phyloP scores from a whole-genome alignment of 2,797 vertebrate genomes.

The Betta splendens region DNA sequence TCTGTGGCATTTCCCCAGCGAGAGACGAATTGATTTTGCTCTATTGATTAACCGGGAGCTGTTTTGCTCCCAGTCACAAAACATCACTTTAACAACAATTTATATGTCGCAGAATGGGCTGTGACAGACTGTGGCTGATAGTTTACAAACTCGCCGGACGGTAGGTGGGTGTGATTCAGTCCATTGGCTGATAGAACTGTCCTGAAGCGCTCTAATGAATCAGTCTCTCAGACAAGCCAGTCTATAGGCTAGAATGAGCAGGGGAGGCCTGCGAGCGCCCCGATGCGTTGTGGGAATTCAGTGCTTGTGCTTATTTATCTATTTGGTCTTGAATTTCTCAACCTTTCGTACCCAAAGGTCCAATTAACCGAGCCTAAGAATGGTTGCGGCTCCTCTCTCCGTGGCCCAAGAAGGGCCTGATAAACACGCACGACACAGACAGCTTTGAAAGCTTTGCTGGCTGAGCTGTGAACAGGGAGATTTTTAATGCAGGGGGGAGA shows the following conservation, averaged over 20 bases:
- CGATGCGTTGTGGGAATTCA: conserved; percentile 65
- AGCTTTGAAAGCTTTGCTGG: conserved; percentile 61
- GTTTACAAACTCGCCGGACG: conserved; percentile 66
- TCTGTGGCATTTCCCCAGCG: conserved; percentile 65
- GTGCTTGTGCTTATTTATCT: conserved; percentile 72
- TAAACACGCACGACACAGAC: conserved; percentile 64
- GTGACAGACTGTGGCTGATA: conserved; percentile 69
- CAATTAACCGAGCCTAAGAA: conserved; percentile 79
- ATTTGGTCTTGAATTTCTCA: conserved; percentile 73
- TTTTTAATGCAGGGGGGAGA: conserved; percentile 57
- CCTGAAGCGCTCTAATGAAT: conserved; percentile 74
- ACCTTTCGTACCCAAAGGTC: conserved; percentile 76
- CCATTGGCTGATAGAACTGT: conserved; percentile 61
- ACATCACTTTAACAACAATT: conserved; percentile 79
- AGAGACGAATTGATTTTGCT: conserved; percentile 71
- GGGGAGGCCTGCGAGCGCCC: conserved; percentile 50
- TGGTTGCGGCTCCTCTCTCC: conserved; percentile 51
- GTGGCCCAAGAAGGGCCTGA: conserved; percentile 62
- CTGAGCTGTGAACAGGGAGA: conserved; percentile 64
- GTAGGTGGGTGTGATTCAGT: conserved; percentile 69
- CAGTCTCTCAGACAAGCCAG: conserved; percentile 59
- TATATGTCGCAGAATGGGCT: conserved; percentile 63
- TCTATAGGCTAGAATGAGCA: conserved; percentile 54
- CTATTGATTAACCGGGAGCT: conserved; percentile 76
- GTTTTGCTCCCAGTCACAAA: conserved; percentile 76